Base-by-base conservation (phyloP, 2,888 invertebrate genomes). In the Eupithecia subumbrata region DNA sequence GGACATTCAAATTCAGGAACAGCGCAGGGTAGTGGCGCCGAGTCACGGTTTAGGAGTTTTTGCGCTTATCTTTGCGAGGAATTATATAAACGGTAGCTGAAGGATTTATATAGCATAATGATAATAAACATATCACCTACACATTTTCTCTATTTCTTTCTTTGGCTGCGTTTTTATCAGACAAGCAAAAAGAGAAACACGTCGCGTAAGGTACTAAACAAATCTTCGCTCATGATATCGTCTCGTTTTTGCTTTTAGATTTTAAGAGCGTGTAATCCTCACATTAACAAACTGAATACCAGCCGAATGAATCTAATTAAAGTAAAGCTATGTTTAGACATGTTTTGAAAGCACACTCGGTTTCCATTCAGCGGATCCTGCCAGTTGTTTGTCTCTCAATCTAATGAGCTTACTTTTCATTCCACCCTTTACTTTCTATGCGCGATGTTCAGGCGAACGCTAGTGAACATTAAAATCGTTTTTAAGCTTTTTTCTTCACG, bases 341-440 rank as follows among this genome's bases (percentile, higher is more conserved):
- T 18, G 16, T 66, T 63, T 66, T 67, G 63, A 72, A 43, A 67
- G 34, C 66, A 67, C 66, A 67, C 37, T 34, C 34, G 64, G 64
- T 34, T 5, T 11, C 37, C 66, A 52, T 67, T 72, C 52, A 72
- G 66, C 5, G 52, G 52, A 40, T 48, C 18, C 16, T 52, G 18
- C 34, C 30, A 66, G 34, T 66, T 37, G 72, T 73, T 73, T 70
- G 74, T 72, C 75, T 78, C 74, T 79, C 73, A 71, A 69, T 63
- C 73, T 77, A 79, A 80, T 76, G 79, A 79, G 75, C 73, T 11
- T n/a, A n/a, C n/a, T n/a, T n/a, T 11, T 56, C 52, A 34, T 71
- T 34, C 18, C 30, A 34, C 8, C 34, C 34, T 8, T 72, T 73
- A 74, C 40, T 48, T 77, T 73, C 68, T 74, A 67, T 66, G 70